These are phyloP conservation scores for Sebastes oblongus DNA, from an alignment of 2,797 vertebrate species.

Conservation along the genomic window DNA sequence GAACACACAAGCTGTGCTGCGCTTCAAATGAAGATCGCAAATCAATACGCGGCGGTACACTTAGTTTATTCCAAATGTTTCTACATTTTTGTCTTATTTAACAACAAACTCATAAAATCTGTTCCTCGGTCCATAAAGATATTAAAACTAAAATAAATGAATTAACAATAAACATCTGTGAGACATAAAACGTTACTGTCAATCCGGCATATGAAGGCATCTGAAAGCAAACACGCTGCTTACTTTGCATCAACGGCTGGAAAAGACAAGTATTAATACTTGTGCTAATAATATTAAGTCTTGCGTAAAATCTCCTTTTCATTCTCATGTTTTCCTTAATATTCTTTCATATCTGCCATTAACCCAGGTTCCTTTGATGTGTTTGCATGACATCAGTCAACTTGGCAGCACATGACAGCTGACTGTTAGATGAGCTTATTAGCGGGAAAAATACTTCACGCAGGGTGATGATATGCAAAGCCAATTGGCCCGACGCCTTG, in stretches of 20 bases:
- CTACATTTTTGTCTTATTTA: constrained; percentile 5
- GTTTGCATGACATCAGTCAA: constrained; percentile 29
- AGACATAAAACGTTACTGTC: not conserved
- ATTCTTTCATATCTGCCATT: constrained; percentile 9
- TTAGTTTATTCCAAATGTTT: constrained; percentile 28
- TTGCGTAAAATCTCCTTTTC: constrained; percentile 20
- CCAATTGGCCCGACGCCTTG: constrained; percentile 21
- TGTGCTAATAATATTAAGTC: not conserved
- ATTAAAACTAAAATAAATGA: constrained; percentile 8
- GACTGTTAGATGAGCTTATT: constrained; percentile 46
- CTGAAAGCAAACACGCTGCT: not conserved
- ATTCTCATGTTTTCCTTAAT: constrained; percentile 21
- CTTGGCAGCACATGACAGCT: constrained; percentile 40
- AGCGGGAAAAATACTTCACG: constrained; percentile 25
- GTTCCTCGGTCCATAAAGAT: not conserved
- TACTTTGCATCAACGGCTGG: not conserved
- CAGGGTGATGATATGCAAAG: constrained; percentile 47
- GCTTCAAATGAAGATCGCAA: constrained; percentile 32
- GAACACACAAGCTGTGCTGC: not conserved
- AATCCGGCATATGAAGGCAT: constrained; percentile 8
- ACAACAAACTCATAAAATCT: constrained; percentile 7
- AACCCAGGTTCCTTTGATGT: constrained; percentile 22
- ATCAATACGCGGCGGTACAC: constrained; percentile 25
- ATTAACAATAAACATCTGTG: constrained; percentile 16
- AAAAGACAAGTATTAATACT: not conserved